These are phyloP conservation scores for Pipistrellus nathusii DNA, from an alignment of 2,797 vertebrate species.

Conservation along the genomic window DNA sequence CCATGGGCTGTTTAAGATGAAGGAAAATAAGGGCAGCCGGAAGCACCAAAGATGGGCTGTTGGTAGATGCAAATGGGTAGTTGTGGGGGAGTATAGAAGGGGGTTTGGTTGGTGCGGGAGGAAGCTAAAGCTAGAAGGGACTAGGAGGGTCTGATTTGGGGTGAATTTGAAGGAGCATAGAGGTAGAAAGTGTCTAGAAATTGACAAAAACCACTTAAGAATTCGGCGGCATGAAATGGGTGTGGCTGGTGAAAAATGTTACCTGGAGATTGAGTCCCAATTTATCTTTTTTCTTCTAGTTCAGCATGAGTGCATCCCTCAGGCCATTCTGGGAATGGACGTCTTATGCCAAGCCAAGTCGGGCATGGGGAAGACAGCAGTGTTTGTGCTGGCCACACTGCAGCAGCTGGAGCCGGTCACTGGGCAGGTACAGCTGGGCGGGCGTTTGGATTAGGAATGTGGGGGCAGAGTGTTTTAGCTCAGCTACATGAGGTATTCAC, in stretches of 20 bases:
- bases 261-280: neutral
- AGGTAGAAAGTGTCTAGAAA: neutral
- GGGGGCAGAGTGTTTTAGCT: neutral
- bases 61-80: neutral
- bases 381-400: conserved; percentile 92
- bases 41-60: neutral
- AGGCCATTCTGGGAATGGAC: conserved; percentile 93
- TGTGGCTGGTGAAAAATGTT: neutral
- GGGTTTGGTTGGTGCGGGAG: neutral
- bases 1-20: neutral
- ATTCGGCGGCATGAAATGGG: neutral
- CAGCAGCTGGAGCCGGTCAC: conserved; percentile 92
- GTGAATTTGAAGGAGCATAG: neutral
- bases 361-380: conserved; percentile 93
- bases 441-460: neutral
- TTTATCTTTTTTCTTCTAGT: conserved; percentile 81
- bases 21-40: neutral
- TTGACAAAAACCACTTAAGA: neutral
- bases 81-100: neutral
- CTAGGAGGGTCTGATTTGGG: neutral
- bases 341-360: conserved; percentile 93
- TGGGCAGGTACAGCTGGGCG: conserved; percentile 87
- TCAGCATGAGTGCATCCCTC: conserved; percentile 93
- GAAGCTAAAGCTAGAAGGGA: neutral
- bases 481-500: neutral